A percentile compares a stretch with the other conserved stretches of the same genome.
These are phyloP conservation scores for Datnioides undecimradiatus DNA, from an alignment of 2,113 vertebrate species.

Conservation along the genomic window DNA sequence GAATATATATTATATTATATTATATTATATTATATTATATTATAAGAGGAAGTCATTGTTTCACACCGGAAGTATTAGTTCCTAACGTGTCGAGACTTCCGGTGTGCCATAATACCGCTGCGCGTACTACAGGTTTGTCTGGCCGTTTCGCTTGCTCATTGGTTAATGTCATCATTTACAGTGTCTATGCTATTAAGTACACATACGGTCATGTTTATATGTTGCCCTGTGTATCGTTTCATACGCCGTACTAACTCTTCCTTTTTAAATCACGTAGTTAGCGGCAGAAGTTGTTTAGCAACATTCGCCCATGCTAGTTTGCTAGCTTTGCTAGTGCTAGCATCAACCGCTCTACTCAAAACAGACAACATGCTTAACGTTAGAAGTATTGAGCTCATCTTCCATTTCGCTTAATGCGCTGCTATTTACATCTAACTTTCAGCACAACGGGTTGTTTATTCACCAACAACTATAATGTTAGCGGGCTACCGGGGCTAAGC, in stretches of 20 bases:
- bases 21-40: not conserved
- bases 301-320: slow-evolving; percentile 30
- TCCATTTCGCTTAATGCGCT: not conserved
- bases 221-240: rapidly evolving
- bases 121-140: slow-evolving; percentile 81
- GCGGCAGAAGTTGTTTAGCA: slow-evolving; percentile 35
- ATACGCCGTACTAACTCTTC: rapidly evolving
- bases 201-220: rapidly evolving
- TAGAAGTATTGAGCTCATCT: not conserved
- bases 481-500: too few species aligned
- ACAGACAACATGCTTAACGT: too few species aligned
- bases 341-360: not conserved
- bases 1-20: not conserved
- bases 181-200: not conserved
- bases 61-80: slow-evolving; percentile 41
- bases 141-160: not conserved
- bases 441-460: rapidly evolving
- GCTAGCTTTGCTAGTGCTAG: slow-evolving; percentile 48
- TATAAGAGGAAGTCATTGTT: slow-evolving; percentile 34
- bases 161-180: not conserved
- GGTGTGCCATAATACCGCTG: slow-evolving; percentile 77
- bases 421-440: not conserved
- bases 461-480: too few species aligned
- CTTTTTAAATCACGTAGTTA: not conserved
- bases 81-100: slow-evolving; percentile 49